Base-by-base conservation (phyloP, 2,797 vertebrate genomes). In the Balearica regulorum region DNA sequence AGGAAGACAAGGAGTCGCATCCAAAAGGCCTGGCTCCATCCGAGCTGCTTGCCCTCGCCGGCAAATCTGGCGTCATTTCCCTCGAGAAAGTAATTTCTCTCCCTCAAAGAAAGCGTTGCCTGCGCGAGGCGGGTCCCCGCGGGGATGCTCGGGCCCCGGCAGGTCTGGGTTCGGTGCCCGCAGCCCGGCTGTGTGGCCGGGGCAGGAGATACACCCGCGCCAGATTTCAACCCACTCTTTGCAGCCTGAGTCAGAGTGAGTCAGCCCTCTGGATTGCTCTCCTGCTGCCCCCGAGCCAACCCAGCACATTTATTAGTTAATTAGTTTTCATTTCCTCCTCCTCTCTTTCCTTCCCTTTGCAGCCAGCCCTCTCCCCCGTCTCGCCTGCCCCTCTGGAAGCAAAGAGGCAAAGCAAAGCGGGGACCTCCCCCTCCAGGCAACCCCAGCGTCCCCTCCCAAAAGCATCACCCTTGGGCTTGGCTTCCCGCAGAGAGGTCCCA, bases 251-350 rank as follows among this genome's bases (percentile, higher is more conserved):
- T 95, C 93, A 95, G 79, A 69, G 87, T 96, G 96, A 96, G 82
- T 96, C 96, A 96, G 78, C 75, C 87, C 81, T 87, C 70, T 69
- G 96, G 94, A 93, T 93, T 18, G 84, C 93, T 96, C 94, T 93
- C 75, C 90, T n/a, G 85, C 96, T 95, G 96, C 90, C 95, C 75
- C 90, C 1, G 21, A 96, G 96, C 93, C 94, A 96, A 82, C 81
- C 61, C 89, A 24, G 77, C 75, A 10, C 83, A 84, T 92, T 95
- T 89, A 92, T 89, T 93, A 89, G 84, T 87, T 93, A 92, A 95
- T 95, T 94, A 91, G 65, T 88, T 90, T 85, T 80, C 79, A 77
- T 91, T 95, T 94, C 94, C 95, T 94, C 85, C 94, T 89, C 93
- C 79, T 90, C 77, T 65, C 78, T 28, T 79, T 12, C 62, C 79